These are phyloP conservation scores for Papilio elwesi DNA, from an alignment of 2,888 invertebrate species.

Conservation along the genomic window DNA sequence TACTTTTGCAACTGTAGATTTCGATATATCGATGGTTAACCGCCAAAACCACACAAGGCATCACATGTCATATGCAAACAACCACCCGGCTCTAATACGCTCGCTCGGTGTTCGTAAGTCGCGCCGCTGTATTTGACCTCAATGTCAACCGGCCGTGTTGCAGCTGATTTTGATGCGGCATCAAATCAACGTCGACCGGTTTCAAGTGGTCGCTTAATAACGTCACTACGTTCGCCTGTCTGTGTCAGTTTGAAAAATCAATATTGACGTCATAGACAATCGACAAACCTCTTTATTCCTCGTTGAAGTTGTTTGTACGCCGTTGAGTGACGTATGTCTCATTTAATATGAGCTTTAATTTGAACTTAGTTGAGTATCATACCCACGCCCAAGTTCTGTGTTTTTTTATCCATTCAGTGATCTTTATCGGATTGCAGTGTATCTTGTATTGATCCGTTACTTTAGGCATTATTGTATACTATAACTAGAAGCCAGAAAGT, in stretches of 20 bases:
- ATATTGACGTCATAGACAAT: conserved; percentile 50
- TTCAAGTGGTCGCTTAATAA: conserved; percentile 8
- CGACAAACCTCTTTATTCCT: conserved; percentile 13
- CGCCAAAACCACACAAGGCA: conserved; percentile 38
- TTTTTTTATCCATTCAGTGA: not conserved
- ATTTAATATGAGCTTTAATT: conserved; percentile 5
- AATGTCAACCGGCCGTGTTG: conserved; percentile 28
- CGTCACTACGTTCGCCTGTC: conserved; percentile 40
- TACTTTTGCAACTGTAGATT: conserved; percentile 3
- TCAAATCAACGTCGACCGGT: conserved; percentile 30
- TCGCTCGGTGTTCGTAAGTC: conserved; percentile 4
- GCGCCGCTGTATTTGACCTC: conserved; percentile 44
- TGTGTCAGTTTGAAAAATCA: conserved; percentile 45
- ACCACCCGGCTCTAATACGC: conserved; percentile 57
- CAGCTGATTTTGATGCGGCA: conserved; percentile 30
- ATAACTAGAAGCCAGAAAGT: no score
- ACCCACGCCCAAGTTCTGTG: not conserved
- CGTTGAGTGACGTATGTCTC: no score
- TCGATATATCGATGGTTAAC: conserved; percentile 22
- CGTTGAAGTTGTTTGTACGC: not conserved
- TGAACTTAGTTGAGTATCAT: no score
- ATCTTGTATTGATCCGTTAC: no score
- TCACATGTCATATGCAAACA: conserved; percentile 60
- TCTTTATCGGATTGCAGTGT: not conserved
- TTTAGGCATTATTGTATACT: no score